phyloP scores from a whole-genome alignment of 2,888 invertebrate genomes.

The Leptura quadrifasciata region DNA sequence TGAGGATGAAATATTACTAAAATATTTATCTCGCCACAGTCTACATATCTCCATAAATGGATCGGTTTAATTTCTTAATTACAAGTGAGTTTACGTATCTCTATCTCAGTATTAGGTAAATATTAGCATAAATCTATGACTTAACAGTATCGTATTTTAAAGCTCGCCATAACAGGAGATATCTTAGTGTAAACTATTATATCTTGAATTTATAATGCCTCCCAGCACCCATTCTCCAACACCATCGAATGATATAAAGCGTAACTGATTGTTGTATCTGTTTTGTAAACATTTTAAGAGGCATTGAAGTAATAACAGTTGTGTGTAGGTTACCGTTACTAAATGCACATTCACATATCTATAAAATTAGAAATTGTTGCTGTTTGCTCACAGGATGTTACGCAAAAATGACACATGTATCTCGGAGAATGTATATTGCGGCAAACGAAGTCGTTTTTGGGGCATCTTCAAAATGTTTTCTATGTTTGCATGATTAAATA shows the following conservation, averaged over 20 bases:
- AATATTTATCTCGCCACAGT: not conserved
- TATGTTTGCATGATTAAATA: no score
- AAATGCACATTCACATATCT: slow-evolving; percentile 7
- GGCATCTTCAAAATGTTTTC: no score
- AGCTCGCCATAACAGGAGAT: not conserved
- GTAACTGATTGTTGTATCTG: not conserved
- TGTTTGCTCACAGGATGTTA: not conserved
- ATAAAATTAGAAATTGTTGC: not conserved
- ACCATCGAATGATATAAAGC: slow-evolving; percentile 1
- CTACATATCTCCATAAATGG: not conserved
- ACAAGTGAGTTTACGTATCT: not conserved
- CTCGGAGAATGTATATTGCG: no score
- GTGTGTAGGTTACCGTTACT: not conserved
- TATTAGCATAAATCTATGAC: slow-evolving; percentile 7
- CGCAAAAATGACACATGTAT: not conserved
- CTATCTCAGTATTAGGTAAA: not conserved
- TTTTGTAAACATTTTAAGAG: slow-evolving; percentile 1
- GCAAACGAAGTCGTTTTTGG: no score
- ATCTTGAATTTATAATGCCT: slow-evolving; percentile 6
- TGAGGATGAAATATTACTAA: not conserved
- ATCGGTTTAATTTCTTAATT: slow-evolving; percentile 1
- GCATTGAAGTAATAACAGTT: not conserved
- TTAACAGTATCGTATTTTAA: not conserved
- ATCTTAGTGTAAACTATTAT: not conserved
- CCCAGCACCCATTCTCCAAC: not conserved